phyloP scores from a whole-genome alignment of 2,888 invertebrate species.

The Parapristionchus giblindavisi region DNA sequence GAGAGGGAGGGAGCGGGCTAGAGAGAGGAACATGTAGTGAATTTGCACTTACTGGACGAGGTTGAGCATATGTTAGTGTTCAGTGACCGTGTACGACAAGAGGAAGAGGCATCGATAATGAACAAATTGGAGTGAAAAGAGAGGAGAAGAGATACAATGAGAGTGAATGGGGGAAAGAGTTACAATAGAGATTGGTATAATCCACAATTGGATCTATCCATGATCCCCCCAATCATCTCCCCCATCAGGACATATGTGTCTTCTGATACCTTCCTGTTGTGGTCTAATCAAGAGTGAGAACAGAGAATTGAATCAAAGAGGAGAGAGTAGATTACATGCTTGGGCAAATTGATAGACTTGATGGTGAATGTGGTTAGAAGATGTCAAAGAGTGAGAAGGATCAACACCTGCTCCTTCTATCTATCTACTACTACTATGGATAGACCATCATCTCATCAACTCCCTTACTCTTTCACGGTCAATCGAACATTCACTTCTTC shows the following conservation, averaged over 20 bases:
- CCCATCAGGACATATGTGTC: too few species aligned
- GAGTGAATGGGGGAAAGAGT: not conserved
- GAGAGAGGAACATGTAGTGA: too few species aligned
- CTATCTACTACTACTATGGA: not conserved
- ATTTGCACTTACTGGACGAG: too few species aligned
- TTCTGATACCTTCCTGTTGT: conserved; percentile 23
- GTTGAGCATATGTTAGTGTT: conserved; percentile 26
- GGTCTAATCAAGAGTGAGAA: conserved; percentile 14
- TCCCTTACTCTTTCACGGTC: not conserved
- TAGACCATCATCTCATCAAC: not conserved
- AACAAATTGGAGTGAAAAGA: not conserved
- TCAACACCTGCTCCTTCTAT: not conserved
- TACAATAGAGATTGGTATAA: too few species aligned
- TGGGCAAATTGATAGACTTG: conserved; percentile 20
- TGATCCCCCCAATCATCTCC: too few species aligned
- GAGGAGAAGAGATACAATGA: not conserved
- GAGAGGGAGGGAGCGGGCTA: not conserved
- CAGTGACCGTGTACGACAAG: conserved; percentile 32
- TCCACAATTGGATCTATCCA: too few species aligned
- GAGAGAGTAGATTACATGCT: conserved; percentile 16
- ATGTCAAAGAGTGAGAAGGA: not conserved
- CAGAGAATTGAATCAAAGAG: conserved; percentile 13
- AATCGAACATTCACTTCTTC: not conserved
- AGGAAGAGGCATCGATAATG: conserved; percentile 11
- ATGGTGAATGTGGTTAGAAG: not conserved